Evolutionary conservation across 2,113 vertebrate genomes (phyloP).

Genomic region (Myotis davidii): DNA sequence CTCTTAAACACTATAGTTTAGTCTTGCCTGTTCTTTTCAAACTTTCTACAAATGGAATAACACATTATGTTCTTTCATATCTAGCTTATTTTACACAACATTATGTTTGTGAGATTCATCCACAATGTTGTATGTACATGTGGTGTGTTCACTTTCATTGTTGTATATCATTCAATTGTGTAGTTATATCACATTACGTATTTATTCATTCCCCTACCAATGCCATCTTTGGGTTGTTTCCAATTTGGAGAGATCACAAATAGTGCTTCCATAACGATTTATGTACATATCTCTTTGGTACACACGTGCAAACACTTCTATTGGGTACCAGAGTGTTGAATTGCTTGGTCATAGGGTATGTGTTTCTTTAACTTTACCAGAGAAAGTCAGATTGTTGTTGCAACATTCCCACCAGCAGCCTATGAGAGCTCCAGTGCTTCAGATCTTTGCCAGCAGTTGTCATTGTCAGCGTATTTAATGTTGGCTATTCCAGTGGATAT

Average conservation of each 20-base stretch:
- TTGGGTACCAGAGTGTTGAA: neutral
- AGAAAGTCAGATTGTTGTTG: neutral
- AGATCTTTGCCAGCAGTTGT: neutral
- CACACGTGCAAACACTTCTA: constrained; percentile 8
- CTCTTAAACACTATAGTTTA: neutral
- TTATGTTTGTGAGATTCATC: constrained; percentile 11
- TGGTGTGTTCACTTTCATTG: constrained; percentile 10
- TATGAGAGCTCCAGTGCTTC: neutral
- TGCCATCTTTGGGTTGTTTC: constrained; percentile 9
- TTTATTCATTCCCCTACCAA: neutral
- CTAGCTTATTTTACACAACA: neutral
- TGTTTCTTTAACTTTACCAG: neutral
- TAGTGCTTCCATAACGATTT: neutral
- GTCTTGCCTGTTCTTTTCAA: neutral
- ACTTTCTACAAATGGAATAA: constrained; percentile 7
- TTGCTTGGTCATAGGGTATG: neutral
- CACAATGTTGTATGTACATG: neutral
- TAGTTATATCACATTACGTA: neutral
- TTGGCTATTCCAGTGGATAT: neutral
- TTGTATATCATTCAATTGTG: neutral
- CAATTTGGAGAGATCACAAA: constrained; percentile 4
- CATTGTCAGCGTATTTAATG: neutral
- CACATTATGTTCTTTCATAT: neutral
- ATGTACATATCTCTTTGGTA: neutral
- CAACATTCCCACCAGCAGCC: neutral